Evolutionary conservation across 1,140 invertebrate genomes (phyloP), one percentile per base, ranked within the genome.

Genomic region (Tetramorium simillimum): DNA sequence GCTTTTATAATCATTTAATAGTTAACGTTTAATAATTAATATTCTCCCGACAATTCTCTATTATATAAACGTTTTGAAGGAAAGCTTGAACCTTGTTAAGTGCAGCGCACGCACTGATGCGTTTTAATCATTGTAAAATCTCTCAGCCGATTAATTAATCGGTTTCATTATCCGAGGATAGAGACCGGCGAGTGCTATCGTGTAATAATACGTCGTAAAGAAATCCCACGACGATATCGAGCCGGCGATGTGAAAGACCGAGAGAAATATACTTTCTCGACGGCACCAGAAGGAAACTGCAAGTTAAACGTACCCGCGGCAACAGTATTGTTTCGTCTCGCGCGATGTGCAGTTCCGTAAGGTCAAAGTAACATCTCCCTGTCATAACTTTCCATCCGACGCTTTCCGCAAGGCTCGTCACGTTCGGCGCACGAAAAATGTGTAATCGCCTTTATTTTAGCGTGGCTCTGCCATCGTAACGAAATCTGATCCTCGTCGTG

Each of bases 181-280:
- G 24, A 28, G 24, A 28, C 7, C 2, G 46, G n/a, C 9, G 33
- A 49, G 12, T 24, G 2, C 21, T 9, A 21, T 40, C 40, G 33
- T 28, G 43, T 56, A 87, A 87, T 67, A 85, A 65, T 65, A 70
- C 18, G 51, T 87, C 14, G 69, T n/a, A 18, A 87, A 87, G 88
- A 85, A 91, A 86, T 86, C 58, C 56, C 75, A 33, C 78, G 69
- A 60, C n/a, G 33, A 58, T 72, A 53, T 18, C 49, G 49, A 51
- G 24, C 4, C 18, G 67, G 46, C 53, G 84, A 81, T 77, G 86
- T 77, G 76, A 70, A 84, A 88, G 81, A 90, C 56, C 78, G 28
- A 73, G 85, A 88, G 88, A 88, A 88, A 80, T 80, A 87, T 76
- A 89, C 90, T 92, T 92, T 92, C 91, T 91, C 86, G 65, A 77